Evolutionary conservation across 1,140 invertebrate genomes (phyloP).

Genomic region (Drosophila bifasciata): DNA sequence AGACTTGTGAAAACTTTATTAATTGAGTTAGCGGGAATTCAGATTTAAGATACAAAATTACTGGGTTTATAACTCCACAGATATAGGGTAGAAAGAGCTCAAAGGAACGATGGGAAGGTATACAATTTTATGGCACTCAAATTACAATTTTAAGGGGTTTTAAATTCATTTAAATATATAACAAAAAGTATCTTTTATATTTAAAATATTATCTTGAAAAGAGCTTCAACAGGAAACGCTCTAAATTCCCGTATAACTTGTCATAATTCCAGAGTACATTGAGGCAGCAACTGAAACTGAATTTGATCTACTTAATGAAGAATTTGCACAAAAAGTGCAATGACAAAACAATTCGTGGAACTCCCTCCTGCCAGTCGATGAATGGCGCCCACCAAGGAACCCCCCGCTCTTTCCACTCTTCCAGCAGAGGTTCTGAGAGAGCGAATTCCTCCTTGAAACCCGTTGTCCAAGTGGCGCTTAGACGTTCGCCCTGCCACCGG

Average conservation of each 20-base stretch:
- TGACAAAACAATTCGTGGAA: slow-evolving; percentile 48
- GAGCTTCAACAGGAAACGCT: background rate
- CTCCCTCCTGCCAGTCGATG: slow-evolving; percentile 24
- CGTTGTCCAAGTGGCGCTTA: slow-evolving; percentile 77
- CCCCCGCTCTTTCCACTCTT: slow-evolving; percentile 2
- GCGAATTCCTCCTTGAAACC: slow-evolving; percentile 54
- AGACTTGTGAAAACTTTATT: slow-evolving; percentile 53
- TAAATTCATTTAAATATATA: too few relatives aligned
- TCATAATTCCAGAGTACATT: background rate
- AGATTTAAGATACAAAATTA: slow-evolving; percentile 17
- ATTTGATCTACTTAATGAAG: slow-evolving; percentile 52
- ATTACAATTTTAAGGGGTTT: too few relatives aligned
- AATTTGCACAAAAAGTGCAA: slow-evolving; percentile 60
- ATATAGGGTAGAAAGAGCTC: too few relatives aligned
- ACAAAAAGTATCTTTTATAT: background rate
- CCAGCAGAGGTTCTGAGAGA: slow-evolving; percentile 2
- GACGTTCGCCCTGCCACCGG: slow-evolving; percentile 31
- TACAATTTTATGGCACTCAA: too few relatives aligned
- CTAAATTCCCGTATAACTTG: too few relatives aligned
- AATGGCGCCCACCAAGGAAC: slow-evolving; percentile 64
- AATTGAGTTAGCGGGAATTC: slow-evolving; percentile 43
- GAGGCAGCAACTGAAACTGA: too few relatives aligned
- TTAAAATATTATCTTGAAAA: too few relatives aligned
- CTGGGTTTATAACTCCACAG: background rate
- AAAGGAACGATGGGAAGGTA: too few relatives aligned